Base-by-base conservation (phyloP, 2,888 invertebrate species). In the Heliconius ethilla region DNA sequence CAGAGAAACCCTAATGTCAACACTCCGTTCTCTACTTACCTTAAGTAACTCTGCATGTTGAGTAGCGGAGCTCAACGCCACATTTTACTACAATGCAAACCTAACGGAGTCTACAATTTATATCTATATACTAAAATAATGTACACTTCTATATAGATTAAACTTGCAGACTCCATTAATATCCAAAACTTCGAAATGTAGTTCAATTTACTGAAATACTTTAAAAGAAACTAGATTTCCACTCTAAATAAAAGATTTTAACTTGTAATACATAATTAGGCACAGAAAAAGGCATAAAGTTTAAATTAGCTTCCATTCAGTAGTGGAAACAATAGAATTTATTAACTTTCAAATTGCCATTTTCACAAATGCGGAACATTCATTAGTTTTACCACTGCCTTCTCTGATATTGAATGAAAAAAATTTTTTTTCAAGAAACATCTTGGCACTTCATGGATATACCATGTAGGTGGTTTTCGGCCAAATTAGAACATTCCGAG, bases 311-410 rank as follows among this genome's bases (percentile, higher is more conserved):
- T 72, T 72, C 59, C 72, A 72, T 72, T 72, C 72, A 72, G 59
- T 37, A 9, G 55, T 37, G 18, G 72, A 25, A 55, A 72, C 72
- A 72, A 72, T 72, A 59, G 72, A 59, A 72, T 72, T 72, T 72
- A 72, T 72, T 72, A 72, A 51, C n/a, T 72, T 33, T 59, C 70
- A 72, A 72, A 72, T 72, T 72, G 70, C 70, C 70, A 72, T 55
- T 72, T 55, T 72, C n/a, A 55, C 55, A 72, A 72, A 55, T 72
- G 70, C 70, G 70, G 70, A 72, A 72, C 70, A 59, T 55, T 72
- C 70, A 72, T 72, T 72, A 72, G 70, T 72, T 72, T 59, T 59
- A 55, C 59, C 72, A 59, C 33, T 59, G 55, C 22, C 11, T 29
- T 33, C 70, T 59, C n/a, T 55, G 9, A 72, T 59, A 59, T 72